A percentile compares a stretch with the other conserved stretches of the same genome.
phyloP scores from a whole-genome alignment of 2,888 invertebrate genomes.

The Agapostemon virescens region DNA sequence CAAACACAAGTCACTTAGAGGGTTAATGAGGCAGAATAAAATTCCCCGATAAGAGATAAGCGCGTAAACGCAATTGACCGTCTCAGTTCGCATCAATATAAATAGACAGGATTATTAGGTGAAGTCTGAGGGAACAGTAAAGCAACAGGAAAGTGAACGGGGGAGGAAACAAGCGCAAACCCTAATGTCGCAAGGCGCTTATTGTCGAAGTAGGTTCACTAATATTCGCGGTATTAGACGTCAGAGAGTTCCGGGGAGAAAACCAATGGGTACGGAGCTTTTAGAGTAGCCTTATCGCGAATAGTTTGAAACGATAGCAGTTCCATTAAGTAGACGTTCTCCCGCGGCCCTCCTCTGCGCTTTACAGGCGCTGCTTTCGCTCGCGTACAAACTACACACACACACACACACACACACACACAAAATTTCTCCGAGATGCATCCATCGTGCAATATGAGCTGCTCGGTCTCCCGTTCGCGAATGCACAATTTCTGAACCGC shows the following conservation, averaged over 20 bases:
- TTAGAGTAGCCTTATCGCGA: constrained; percentile 53
- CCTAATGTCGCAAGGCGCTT: constrained; percentile 32
- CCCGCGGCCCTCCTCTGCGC: neutral
- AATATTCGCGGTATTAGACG: constrained; percentile 41
- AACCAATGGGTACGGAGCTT: constrained; percentile 47
- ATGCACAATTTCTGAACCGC: constrained; percentile 36
- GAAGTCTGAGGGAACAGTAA: neutral
- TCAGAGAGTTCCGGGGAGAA: constrained; percentile 34
- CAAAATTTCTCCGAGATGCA: constrained; percentile 20
- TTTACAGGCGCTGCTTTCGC: constrained; percentile 35
- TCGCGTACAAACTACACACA: neutral
- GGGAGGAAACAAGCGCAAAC: constrained; percentile 8
- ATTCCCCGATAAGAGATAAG: neutral
- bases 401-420: neutral
- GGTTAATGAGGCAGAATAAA: neutral
- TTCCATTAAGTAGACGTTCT: constrained; percentile 49
- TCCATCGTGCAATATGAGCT: constrained; percentile 31
- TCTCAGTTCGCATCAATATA: neutral
- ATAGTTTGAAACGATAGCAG: constrained; percentile 49
- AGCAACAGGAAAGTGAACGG: neutral
- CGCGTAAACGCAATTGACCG: neutral
- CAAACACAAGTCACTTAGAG: too few relatives aligned
- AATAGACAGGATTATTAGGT: neutral
- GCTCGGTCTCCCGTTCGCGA: constrained; percentile 7
- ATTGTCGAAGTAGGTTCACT: constrained; percentile 18